Evolutionary conservation across 2,797 vertebrate species (phyloP), one percentile per base, ranked within the genome.

Genomic region (Pangasius sanitwongsei): DNA sequence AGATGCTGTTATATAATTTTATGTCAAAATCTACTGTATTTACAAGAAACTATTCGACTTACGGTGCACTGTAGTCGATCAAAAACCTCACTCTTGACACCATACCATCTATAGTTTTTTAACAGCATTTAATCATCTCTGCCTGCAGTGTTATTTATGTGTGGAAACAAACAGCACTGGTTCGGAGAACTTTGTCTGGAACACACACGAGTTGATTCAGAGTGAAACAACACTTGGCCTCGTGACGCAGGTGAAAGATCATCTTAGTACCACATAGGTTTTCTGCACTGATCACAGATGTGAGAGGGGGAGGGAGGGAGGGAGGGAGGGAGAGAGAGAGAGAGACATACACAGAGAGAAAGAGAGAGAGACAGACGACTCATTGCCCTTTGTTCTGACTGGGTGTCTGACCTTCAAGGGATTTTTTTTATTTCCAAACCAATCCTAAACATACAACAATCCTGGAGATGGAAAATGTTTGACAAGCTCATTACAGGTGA

Each of bases 361-460:
- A 20, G n/a, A 55, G 48, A 55, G 12, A 78, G 77, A 91, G 34
- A 83, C 28, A 85, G 84, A 59, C 94, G 94, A 95, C 91, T 95
- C 94, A 94, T 77, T 69, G 83, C 75, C 75, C 92, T 93, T 91
- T 93, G 92, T 89, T 93, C 94, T 94, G 90, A 94, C 92, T 91
- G 85, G 92, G 63, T 63, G 80, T 77, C 97, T 75, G 37, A 82
- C 81, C 75, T 83, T 67, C 77, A 48, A 70, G 34, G 20, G 50
- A 63, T 75, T 61, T 28, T 59, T 28, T 65, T 37, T 6, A 53
- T 72, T 55, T 12, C 48, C 16, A 63, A 86, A 83, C 13, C 34
- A 31, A 55, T 83, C 25, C 57, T 53, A 44, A 75, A 67, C n/a
- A 65, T 25, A 41, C 55, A 61, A 23, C 34, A 16, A 13, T 55